Percentiles rank a stretch among this genome's conserved stretches.
phyloP scores from a whole-genome alignment of 2,888 invertebrate species.

The Spicauda simplicius region DNA sequence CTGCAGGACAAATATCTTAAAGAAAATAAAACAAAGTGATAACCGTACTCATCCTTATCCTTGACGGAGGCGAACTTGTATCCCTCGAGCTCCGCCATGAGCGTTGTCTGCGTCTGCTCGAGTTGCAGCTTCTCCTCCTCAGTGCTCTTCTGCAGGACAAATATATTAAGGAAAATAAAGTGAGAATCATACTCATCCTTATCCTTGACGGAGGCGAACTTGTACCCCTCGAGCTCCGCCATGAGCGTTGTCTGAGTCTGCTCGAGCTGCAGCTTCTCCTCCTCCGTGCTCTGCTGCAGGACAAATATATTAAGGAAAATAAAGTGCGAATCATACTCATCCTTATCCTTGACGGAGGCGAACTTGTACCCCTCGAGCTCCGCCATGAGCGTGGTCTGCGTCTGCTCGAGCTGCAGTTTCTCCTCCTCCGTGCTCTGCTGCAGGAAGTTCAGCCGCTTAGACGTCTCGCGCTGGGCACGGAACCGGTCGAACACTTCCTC shows the following conservation, averaged over 20 bases:
- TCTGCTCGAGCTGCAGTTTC: constrained; percentile 88
- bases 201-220: constrained; percentile 92
- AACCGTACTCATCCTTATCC: constrained; percentile 89
- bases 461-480: constrained; percentile 89
- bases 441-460: constrained; percentile 88
- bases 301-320: too few relatives aligned
- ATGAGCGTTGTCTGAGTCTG: constrained; percentile 86
- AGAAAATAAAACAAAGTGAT: too few relatives aligned
- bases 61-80: constrained; percentile 92
- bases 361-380: constrained; percentile 92
- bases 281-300: constrained; percentile 89
- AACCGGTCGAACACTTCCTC: constrained; percentile 91
- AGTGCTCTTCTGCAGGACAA: constrained; percentile 88
- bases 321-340: constrained; percentile 89
- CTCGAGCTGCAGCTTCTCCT: constrained; percentile 89
- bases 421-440: constrained; percentile 90
- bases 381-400: constrained; percentile 86
- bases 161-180: too few relatives aligned
- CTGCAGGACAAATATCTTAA: too few relatives aligned
- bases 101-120: constrained; percentile 87
- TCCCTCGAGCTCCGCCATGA: constrained; percentile 89
- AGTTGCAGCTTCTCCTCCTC: constrained; percentile 90
- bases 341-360: constrained; percentile 91
- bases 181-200: constrained; percentile 90
- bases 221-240: constrained; percentile 89